Evolutionary conservation across 2,888 invertebrate species (phyloP).

Genomic region (Galeopsomyia nigrocyanea): DNA sequence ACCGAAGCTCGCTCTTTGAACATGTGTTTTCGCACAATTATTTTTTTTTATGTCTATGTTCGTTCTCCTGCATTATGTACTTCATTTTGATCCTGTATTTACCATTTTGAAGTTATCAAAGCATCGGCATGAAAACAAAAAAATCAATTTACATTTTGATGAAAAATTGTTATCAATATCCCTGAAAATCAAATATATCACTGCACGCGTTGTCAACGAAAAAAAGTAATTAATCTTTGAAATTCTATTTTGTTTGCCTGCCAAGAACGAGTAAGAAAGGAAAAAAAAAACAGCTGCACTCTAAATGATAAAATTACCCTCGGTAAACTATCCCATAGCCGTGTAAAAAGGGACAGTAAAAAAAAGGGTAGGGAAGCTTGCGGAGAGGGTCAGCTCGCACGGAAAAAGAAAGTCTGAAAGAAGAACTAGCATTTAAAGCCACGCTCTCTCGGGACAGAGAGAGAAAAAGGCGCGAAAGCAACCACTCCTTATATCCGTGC

Average conservation of each 20-base stretch:
- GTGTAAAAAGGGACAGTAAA: slow-evolving; percentile 3
- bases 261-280: not conserved
- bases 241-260: too few relatives aligned
- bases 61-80: too few relatives aligned
- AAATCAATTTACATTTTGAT: too few relatives aligned
- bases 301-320: slow-evolving; percentile 24
- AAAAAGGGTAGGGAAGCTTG: slow-evolving; percentile 3
- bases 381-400: not conserved
- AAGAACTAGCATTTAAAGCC: slow-evolving; percentile 29
- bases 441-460: slow-evolving; percentile 19
- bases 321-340: slow-evolving; percentile 2
- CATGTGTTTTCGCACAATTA: too few relatives aligned
- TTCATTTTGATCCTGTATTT: too few relatives aligned
- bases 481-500: slow-evolving; percentile 32
- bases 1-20: too few relatives aligned
- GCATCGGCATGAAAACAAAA: too few relatives aligned
- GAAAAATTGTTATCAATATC: too few relatives aligned
- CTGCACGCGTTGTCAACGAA: too few relatives aligned
- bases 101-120: too few relatives aligned
- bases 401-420: slow-evolving; percentile 7
- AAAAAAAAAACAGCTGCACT: not conserved
- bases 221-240: too few relatives aligned
- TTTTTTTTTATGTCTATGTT: too few relatives aligned
- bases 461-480: slow-evolving; percentile 52
- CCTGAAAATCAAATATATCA: not conserved